Base-by-base conservation (phyloP, 2,888 invertebrate species). In the Meliscaeva auricollis region DNA sequence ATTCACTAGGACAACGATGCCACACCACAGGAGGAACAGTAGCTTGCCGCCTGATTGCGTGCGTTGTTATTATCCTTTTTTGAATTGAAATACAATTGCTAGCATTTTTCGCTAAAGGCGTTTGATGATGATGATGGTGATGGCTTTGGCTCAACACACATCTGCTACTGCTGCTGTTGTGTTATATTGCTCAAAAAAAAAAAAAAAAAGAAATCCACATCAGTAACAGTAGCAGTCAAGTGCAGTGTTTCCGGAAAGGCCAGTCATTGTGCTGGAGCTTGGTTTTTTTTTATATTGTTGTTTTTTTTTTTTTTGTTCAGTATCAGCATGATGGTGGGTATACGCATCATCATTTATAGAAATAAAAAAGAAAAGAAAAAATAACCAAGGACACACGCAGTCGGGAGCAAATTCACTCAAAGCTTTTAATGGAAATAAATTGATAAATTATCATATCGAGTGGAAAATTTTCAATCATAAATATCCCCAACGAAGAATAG, bases 401-500 rank as follows among this genome's bases (percentile, higher is more conserved):
- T 46, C 54, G 26, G 56, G 44, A 54, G 20, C 56, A 70, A 64
- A 78, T 60, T 70, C 69, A 56, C 35, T 70, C 44, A 68, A 38
- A 38, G 75, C 70, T 60, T 75, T 80, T 76, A 79, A 76, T 84
- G 84, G 72, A 75, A 84, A 80, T 76, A 79, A 84, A 84, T 84
- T 79, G 84, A 72, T 84, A 75, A 84, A 80, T 80, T 84, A 79
- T 84, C 72, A 72, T 62, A 79, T 84, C 75, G 75, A 76, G 79
- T 80, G 80, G 80, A 84, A 84, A 84, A 79, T 80, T 80, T 84
- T 35, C 75, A 79, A 84, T 80, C 72, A 75, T 68, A 72, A 79
- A 60, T 58, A 75, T 72, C 72, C 46, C 9, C n/a, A n/a, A n/a
- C n/a, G n/a, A n/a, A n/a, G n/a, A n/a, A n/a, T n/a, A n/a, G n/a